Percentiles rank a stretch among this genome's conserved stretches.
Conservation (phyloP, 2,888 invertebrate genomes). For the Thereva unica region DNA sequence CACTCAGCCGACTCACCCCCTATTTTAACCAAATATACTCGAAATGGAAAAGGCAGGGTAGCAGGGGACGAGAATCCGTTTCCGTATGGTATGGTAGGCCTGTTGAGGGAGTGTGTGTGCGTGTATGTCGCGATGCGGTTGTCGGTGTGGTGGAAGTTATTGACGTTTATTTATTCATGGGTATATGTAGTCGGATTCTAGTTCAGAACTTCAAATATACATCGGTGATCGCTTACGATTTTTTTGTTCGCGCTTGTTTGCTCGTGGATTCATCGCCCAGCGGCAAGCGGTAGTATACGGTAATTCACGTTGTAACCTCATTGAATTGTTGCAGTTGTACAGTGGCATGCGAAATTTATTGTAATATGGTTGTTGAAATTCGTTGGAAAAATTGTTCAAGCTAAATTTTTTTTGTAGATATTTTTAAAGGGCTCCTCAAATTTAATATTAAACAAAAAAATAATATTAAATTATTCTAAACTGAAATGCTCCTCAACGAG, state of each 20-base stretch:
- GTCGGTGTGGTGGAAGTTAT: constrained; percentile 25
- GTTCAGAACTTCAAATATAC: constrained; percentile 8
- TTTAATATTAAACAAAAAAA: too few relatives aligned
- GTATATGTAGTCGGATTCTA: constrained; percentile 23
- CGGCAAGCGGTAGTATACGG: constrained; percentile 5
- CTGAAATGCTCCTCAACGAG: too few relatives aligned
- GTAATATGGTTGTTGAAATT: too few relatives aligned
- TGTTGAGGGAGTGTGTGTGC: too few relatives aligned
- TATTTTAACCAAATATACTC: too few relatives aligned
- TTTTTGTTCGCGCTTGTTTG: constrained; percentile 28
- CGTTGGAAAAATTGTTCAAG: too few relatives aligned
- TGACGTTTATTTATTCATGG: constrained; percentile 32
- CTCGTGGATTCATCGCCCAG: not conserved
- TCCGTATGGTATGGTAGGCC: too few relatives aligned
- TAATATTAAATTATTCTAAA: too few relatives aligned
- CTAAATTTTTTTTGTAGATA: too few relatives aligned
- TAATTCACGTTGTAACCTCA: constrained; percentile 16
- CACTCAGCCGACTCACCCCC: constrained; percentile 7
- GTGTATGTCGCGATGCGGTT: not conserved
- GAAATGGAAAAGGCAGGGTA: too few relatives aligned
- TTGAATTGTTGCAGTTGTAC: constrained; percentile 6
- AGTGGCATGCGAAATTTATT: not conserved
- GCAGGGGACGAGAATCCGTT: too few relatives aligned
- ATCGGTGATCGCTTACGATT: constrained; percentile 21
- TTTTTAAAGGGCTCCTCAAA: too few relatives aligned